Conservation (phyloP, 2,888 invertebrate species). For the Protodeltote pygarga region DNA sequence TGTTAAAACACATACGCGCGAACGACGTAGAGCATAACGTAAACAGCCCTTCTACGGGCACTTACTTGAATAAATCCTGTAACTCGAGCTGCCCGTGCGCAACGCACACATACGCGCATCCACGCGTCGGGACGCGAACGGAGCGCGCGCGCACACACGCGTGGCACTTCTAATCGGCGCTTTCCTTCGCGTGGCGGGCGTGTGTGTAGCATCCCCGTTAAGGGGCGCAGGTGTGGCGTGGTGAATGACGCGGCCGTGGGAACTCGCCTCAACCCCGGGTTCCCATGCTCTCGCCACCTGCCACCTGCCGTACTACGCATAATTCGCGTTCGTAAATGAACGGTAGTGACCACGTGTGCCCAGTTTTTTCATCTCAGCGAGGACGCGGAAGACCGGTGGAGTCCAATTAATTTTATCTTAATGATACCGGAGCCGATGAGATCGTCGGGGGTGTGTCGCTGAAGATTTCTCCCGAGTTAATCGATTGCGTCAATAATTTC, state of each 20-base stretch:
- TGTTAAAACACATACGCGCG: slow-evolving; percentile 51
- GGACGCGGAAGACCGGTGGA: slow-evolving; percentile 83
- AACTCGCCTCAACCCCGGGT: slow-evolving; percentile 81
- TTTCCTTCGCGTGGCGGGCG: slow-evolving; percentile 84
- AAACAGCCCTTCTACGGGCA: slow-evolving; percentile 67
- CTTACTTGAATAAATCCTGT: slow-evolving; percentile 69
- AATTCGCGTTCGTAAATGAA: slow-evolving; percentile 86
- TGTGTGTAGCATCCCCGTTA: slow-evolving; percentile 83
- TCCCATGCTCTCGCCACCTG: slow-evolving; percentile 80
- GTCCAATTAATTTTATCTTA: slow-evolving; percentile 81
- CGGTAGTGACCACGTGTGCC: slow-evolving; percentile 86
- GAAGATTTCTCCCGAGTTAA: slow-evolving; percentile 68
- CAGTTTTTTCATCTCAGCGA: slow-evolving; percentile 72
- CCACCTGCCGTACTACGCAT: slow-evolving; percentile 86
- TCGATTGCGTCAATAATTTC: slow-evolving; percentile 65
- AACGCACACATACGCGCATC: slow-evolving; percentile 39
- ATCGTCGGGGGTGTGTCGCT: slow-evolving; percentile 52
- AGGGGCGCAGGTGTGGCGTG: slow-evolving; percentile 83
- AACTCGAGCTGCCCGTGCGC: slow-evolving; percentile 56
- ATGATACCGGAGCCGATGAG: slow-evolving; percentile 58
- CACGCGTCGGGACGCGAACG: slow-evolving; percentile 48
- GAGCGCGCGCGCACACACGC: slow-evolving; percentile 61
- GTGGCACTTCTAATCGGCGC: slow-evolving; percentile 73
- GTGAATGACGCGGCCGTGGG: slow-evolving; percentile 85
- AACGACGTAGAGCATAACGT: slow-evolving; percentile 52